A percentile compares a stretch with the other conserved stretches of the same genome.
Evolutionary conservation across 2,113 vertebrate genomes (phyloP).

Genomic region (Oncorhynchus tshawytscha): DNA sequence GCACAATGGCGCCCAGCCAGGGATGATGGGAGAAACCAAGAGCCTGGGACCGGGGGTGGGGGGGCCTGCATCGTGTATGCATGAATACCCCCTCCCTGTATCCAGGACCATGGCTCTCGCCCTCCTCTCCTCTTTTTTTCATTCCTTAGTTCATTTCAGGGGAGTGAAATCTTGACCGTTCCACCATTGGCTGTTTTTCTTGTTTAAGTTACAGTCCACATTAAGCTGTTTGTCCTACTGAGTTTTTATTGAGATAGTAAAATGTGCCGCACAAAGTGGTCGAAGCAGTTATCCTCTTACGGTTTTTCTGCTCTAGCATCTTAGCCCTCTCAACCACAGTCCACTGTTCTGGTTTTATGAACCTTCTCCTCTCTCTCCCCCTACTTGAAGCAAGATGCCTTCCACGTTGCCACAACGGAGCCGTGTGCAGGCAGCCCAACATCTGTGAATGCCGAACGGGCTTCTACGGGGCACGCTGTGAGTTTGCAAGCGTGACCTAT

Average conservation of each 20-base stretch:
- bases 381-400: constrained; percentile 72
- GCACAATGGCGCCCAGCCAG: not conserved
- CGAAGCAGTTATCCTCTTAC: too few relatives aligned
- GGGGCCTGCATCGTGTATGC: not conserved
- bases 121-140: not conserved
- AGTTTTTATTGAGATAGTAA: not conserved
- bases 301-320: too few relatives aligned
- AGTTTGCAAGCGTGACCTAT: constrained; percentile 55
- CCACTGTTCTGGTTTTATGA: not conserved
- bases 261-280: not conserved
- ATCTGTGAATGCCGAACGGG: constrained; percentile 77
- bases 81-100: constrained; percentile 4
- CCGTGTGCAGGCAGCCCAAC: constrained; percentile 79
- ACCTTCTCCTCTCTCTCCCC: not conserved
- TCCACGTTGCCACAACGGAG: constrained; percentile 78
- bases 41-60: not conserved
- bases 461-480: constrained; percentile 74
- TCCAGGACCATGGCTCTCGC: not conserved
- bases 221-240: not conserved
- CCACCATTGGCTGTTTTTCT: not conserved
- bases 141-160: not conserved
- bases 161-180: not conserved
- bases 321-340: not conserved
- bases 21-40: not conserved
- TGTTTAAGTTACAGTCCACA: not conserved